Conservation (phyloP, 2,797 vertebrate species). For the Xyrichtys novacula region DNA sequence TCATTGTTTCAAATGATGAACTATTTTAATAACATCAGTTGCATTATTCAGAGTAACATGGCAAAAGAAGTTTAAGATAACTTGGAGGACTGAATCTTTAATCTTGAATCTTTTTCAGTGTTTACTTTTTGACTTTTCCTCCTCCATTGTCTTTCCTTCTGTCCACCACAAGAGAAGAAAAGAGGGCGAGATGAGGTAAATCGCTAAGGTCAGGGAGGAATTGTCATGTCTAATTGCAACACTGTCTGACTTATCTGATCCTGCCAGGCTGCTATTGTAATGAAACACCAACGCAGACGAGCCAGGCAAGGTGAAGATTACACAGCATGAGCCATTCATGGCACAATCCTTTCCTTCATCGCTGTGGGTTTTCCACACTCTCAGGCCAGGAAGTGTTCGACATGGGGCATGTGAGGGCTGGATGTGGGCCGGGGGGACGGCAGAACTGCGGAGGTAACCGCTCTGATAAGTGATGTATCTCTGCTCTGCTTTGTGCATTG, state of each 20-base stretch:
- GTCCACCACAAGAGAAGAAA: conserved; percentile 37
- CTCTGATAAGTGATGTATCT: conserved; percentile 74
- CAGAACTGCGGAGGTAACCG: conserved; percentile 75
- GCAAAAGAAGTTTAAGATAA: conserved; percentile 3
- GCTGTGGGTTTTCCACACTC: conserved; percentile 69
- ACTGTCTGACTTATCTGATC: conserved; percentile 76
- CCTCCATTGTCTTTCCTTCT: conserved; percentile 26
- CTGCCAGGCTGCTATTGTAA: conserved; percentile 71
- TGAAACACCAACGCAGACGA: conserved; percentile 68
- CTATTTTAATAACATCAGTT: too few relatives aligned
- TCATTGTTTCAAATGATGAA: too few relatives aligned
- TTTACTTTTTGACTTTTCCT: conserved; percentile 27
- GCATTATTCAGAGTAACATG: conserved; percentile 3
- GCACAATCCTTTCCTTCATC: conserved; percentile 75
- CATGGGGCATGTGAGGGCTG: conserved; percentile 73
- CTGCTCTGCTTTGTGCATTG: conserved; percentile 75
- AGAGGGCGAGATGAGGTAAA: conserved; percentile 43
- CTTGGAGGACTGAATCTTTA: background rate
- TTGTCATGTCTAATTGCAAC: conserved; percentile 68
- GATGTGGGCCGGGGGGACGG: conserved; percentile 68
- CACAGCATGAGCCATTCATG: conserved; percentile 65
- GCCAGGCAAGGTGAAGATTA: conserved; percentile 77
- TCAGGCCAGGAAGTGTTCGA: conserved; percentile 70
- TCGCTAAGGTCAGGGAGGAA: conserved; percentile 36
- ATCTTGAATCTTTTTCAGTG: conserved; percentile 1